These are phyloP conservation scores for Pygoscelis antarcticus DNA, from an alignment of 2,113 vertebrate genomes.

Conservation along the genomic window DNA sequence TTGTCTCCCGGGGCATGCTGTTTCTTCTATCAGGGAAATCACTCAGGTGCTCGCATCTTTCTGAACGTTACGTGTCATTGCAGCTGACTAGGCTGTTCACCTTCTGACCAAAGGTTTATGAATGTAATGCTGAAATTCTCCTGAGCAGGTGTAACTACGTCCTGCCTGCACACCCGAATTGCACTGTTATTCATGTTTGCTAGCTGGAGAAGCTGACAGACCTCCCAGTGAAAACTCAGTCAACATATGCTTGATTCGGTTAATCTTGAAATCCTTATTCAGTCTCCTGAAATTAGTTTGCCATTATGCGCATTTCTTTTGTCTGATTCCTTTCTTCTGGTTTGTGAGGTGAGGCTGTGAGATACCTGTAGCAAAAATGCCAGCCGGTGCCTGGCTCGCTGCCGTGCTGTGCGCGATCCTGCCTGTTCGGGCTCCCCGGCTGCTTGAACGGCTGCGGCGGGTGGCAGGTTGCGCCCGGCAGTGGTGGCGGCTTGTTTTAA, in stretches of 20 bases:
- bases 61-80: neutral
- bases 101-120: neutral
- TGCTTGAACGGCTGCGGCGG: rapidly evolving
- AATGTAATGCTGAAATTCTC: neutral
- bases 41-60: neutral
- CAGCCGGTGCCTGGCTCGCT: rapidly evolving
- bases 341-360: neutral
- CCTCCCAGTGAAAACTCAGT: neutral
- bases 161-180: neutral
- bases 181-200: rapidly evolving
- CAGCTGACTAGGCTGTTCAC: neutral
- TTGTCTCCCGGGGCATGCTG: rapidly evolving
- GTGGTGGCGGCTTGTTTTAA: neutral
- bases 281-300: neutral
- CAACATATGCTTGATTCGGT: neutral
- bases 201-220: neutral
- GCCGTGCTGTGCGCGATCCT: rapidly evolving
- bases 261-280: neutral
- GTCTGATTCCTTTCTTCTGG: neutral
- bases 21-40: neutral
- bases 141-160: neutral
- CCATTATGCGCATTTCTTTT: neutral
- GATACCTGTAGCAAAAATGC: neutral
- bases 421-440: neutral
- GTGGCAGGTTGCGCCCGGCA: rapidly evolving